These are phyloP conservation scores for Psophia crepitans DNA, from an alignment of 2,113 vertebrate genomes.

Conservation along the genomic window DNA sequence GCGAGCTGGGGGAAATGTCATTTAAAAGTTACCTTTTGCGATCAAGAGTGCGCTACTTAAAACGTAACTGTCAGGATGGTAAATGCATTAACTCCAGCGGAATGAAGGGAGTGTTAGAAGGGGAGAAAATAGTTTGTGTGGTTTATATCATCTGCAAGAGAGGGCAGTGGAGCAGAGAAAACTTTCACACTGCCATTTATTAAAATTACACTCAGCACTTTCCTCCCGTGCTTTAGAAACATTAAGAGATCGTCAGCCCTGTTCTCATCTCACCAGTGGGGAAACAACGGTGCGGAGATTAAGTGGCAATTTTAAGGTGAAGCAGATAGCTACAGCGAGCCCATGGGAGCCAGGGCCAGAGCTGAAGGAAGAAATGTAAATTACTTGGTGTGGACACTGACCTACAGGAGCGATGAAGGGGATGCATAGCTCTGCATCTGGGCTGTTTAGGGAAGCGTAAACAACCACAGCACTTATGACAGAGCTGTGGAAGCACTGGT, in stretches of 20 bases:
- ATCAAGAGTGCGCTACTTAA: accelerated
- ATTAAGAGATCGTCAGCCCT: neutral
- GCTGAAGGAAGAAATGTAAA: neutral
- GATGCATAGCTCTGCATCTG: accelerated
- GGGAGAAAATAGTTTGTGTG: neutral
- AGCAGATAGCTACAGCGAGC: neutral
- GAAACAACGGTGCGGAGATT: neutral
- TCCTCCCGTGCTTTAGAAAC: neutral
- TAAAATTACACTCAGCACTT: slow-evolving; percentile 30
- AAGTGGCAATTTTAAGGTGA: neutral
- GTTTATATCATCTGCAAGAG: neutral
- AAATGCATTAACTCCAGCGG: neutral
- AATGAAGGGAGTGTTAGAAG: neutral
- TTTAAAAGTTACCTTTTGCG: neutral
- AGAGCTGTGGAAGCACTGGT: neutral
- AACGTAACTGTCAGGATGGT: neutral
- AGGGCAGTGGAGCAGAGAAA: slow-evolving; percentile 1
- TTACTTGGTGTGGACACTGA: neutral
- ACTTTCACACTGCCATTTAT: neutral
- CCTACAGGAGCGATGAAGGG: neutral
- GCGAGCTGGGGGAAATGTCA: accelerated
- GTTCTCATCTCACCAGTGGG: neutral
- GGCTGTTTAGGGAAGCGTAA: neutral
- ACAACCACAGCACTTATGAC: neutral
- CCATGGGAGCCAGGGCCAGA: neutral